Evolutionary conservation across 2,113 vertebrate species (phyloP).

Genomic region (Odobenus rosmarus): DNA sequence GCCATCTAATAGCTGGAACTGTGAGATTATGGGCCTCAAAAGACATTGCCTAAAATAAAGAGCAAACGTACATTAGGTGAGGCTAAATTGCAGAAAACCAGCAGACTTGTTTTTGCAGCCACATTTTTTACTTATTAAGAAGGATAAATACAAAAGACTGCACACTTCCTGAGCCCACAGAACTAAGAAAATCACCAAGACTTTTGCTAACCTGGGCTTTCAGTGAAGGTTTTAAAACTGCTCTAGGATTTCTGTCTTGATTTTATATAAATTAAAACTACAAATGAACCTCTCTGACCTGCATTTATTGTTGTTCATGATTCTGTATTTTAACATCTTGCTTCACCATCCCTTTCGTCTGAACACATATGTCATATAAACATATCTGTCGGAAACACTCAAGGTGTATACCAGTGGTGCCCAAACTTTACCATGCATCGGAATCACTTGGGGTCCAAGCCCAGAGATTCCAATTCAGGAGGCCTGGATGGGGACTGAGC

Average conservation of each 20-base stretch:
- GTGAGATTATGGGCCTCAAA: slow-evolving; percentile 97
- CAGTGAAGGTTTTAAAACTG: neutral
- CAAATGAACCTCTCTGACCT: neutral
- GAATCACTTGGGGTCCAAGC: neutral
- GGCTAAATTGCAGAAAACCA: neutral
- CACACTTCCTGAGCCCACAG: neutral
- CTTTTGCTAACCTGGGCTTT: neutral
- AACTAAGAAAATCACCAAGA: neutral
- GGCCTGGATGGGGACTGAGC: neutral
- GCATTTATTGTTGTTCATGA: neutral
- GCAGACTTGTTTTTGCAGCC: neutral
- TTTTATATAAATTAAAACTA: neutral
- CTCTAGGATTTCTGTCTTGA: neutral
- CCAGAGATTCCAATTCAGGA: neutral
- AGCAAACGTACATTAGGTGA: neutral
- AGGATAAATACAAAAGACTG: neutral
- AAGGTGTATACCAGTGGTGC: neutral
- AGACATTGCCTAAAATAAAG: slow-evolving; percentile 93
- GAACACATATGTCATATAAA: neutral
- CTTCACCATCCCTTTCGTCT: neutral
- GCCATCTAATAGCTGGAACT: slow-evolving; percentile 95
- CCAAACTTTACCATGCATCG: neutral
- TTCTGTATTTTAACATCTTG: neutral
- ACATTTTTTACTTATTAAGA: neutral
- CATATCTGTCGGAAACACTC: neutral